Evolutionary conservation across 1,140 invertebrate genomes (phyloP).

Genomic region (Metaphire vulgaris): DNA sequence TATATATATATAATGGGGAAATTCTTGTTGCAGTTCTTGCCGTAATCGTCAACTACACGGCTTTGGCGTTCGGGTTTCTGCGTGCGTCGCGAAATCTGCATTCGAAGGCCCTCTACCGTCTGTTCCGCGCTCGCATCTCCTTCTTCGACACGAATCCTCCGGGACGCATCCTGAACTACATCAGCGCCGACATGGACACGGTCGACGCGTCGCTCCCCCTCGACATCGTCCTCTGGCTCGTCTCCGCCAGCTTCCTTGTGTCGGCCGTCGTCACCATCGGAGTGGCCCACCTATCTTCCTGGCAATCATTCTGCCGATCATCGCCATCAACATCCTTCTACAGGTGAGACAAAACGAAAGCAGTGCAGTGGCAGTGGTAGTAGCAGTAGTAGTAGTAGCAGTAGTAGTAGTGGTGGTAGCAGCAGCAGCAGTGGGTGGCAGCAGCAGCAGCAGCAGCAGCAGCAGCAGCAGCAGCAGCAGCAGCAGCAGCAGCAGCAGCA

Average conservation of each 20-base stretch:
- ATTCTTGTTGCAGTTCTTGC: not conserved
- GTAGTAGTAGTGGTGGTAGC: constrained; percentile 15
- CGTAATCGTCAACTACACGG: constrained; percentile 4
- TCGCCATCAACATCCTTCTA: constrained; percentile 17
- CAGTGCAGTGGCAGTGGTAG: constrained; percentile 1
- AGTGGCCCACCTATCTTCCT: constrained; percentile 22
- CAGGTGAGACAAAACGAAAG: constrained; percentile 23
- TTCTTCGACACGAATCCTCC: constrained; percentile 18
- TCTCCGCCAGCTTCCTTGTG: constrained; percentile 10
- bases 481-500: not conserved
- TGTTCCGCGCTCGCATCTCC: constrained; percentile 10
- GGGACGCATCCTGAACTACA: constrained; percentile 18
- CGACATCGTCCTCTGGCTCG: constrained; percentile 13
- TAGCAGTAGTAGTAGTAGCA: constrained; percentile 12
- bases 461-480: not conserved
- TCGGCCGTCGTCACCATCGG: constrained; percentile 5
- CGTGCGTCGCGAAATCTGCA: constrained; percentile 4
- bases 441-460: constrained; percentile 5
- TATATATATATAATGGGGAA: no score
- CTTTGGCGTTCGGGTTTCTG: constrained; percentile 13
- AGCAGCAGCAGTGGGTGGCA: constrained; percentile 9
- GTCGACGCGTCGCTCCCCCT: constrained; percentile 40
- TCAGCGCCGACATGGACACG: constrained; percentile 55
- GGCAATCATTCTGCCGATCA: constrained; percentile 20
- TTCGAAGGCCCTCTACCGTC: not conserved